Percentiles rank a stretch among this genome's conserved stretches.
phyloP scores from a whole-genome alignment of 1,140 invertebrate genomes.

The Schlechtendalia chinensis region DNA sequence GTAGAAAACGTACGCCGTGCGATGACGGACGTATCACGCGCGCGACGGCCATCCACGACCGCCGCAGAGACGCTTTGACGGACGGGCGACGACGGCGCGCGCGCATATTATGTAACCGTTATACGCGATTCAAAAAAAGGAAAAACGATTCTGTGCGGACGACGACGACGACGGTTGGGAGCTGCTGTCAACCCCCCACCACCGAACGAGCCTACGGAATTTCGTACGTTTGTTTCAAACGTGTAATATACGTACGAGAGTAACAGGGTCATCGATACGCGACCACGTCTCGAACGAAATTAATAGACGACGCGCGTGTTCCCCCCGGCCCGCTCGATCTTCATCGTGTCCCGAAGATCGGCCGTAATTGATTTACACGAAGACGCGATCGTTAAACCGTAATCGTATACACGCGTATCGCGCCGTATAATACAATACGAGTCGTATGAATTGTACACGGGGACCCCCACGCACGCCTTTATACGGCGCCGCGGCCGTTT shows the following conservation, averaged over 20 bases:
- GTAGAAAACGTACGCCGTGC: neutral
- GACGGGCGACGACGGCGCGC: conserved; percentile 24
- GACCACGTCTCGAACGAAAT: conserved; percentile 4
- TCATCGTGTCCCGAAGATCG: neutral
- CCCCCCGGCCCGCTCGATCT: neutral
- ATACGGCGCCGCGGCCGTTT: no score
- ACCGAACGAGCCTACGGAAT: neutral
- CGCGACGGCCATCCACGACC: neutral
- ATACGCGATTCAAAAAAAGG: neutral
- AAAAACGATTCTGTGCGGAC: neutral
- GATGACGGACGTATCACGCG: conserved; percentile 32
- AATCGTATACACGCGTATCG: neutral
- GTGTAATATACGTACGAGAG: neutral
- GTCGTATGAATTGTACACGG: no score
- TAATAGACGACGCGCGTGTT: neutral
- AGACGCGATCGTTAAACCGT: neutral
- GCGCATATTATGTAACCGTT: no score
- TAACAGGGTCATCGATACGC: neutral
- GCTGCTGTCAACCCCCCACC: neutral
- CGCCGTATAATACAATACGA: no score
- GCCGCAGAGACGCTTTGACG: conserved; percentile 22
- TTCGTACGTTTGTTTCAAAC: neutral
- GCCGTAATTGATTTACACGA: neutral
- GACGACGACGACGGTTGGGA: neutral
- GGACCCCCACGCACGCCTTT: no score